Conservation (phyloP, 2,113 vertebrate genomes). For the Scolopax mira region DNA sequence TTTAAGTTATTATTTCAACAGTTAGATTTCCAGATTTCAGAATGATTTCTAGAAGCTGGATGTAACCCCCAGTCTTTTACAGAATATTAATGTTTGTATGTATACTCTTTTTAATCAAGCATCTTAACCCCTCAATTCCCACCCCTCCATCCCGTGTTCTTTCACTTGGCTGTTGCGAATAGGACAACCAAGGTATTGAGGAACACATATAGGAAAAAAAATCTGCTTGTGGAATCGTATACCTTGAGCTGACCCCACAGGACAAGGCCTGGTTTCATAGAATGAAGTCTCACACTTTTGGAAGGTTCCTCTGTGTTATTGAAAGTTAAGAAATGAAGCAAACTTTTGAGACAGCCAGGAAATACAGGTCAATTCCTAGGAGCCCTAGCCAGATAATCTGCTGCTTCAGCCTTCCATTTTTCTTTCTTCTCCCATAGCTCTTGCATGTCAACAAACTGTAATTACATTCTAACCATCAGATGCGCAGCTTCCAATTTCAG, state of each 20-base stretch:
- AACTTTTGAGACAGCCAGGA: background rate
- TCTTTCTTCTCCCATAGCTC: background rate
- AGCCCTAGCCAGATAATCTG: background rate
- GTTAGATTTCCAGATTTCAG: background rate
- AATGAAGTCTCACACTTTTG: background rate
- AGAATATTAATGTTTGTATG: background rate
- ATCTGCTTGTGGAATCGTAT: rapidly evolving
- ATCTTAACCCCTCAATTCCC: background rate
- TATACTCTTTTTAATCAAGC: background rate
- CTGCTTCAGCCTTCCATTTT: background rate
- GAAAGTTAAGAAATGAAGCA: background rate
- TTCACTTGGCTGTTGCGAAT: background rate
- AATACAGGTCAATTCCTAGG: background rate
- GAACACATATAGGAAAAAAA: background rate
- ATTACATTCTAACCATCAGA: background rate
- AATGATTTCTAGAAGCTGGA: background rate
- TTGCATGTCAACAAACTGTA: background rate
- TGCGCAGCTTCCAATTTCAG: background rate
- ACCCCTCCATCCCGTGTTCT: background rate
- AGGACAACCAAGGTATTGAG: background rate
- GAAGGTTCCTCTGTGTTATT: background rate
- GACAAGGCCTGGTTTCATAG: background rate
- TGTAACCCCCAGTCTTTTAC: background rate
- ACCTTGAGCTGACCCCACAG: background rate
- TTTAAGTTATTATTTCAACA: background rate